phyloP scores from a whole-genome alignment of 2,888 invertebrate species.

The Falcaria lacertinaria region DNA sequence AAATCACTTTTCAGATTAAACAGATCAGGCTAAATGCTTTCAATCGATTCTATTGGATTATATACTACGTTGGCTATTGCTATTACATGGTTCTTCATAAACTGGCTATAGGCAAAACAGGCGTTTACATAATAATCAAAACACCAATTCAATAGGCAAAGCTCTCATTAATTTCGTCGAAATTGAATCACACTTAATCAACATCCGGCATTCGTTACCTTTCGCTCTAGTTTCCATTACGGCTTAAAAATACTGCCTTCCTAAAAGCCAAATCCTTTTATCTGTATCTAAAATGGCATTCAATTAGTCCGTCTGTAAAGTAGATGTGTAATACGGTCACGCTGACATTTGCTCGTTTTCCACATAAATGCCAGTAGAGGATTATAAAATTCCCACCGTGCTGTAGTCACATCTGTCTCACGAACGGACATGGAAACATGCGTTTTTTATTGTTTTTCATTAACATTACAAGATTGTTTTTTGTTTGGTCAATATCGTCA shows the following conservation, averaged over 20 bases:
- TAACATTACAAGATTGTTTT: conserved; percentile 3
- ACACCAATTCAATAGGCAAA: not conserved
- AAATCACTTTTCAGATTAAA: not conserved
- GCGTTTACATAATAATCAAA: not conserved
- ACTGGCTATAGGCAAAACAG: not conserved
- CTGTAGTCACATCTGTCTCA: conserved; percentile 32
- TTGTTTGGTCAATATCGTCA: conserved; percentile 9
- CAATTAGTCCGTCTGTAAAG: conserved; percentile 36
- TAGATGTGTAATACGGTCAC: conserved; percentile 12
- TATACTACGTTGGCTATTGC: too few relatives aligned
- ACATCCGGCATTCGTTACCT: not conserved
- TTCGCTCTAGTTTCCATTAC: conserved; percentile 2
- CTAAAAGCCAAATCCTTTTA: conserved; percentile 33
- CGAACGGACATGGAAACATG: conserved; percentile 1
- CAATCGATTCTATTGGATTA: too few relatives aligned
- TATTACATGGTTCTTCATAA: too few relatives aligned
- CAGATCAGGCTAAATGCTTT: not conserved
- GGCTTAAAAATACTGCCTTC: conserved; percentile 7
- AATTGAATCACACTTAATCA: not conserved
- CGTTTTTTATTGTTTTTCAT: conserved; percentile 3
- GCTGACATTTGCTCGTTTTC: conserved; percentile 53
- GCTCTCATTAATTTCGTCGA: not conserved
- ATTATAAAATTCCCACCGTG: conserved; percentile 42
- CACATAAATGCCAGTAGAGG: conserved; percentile 60
- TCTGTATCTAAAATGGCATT: conserved; percentile 60